Percentiles rank a stretch among this genome's conserved stretches.
Conservation (phyloP, 30 jellyfish, hydroid and myxozoan species). For the Sanderia malayensis region DNA sequence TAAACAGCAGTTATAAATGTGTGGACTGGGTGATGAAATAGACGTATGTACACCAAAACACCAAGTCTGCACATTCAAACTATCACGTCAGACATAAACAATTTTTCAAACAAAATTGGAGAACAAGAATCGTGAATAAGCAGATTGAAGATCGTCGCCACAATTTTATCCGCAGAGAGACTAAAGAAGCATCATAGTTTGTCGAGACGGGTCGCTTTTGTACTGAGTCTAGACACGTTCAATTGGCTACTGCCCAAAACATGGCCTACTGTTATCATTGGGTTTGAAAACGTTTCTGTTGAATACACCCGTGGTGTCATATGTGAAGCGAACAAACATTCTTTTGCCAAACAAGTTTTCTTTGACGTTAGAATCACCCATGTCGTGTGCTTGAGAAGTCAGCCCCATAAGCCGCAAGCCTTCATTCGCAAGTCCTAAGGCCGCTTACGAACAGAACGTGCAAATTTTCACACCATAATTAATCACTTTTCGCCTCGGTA, state of each 20-base stretch:
- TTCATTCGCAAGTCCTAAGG: no score
- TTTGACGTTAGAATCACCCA: neutral
- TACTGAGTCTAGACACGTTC: neutral
- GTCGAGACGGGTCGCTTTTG: constrained; percentile 6
- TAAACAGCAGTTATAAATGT: neutral
- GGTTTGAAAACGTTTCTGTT: neutral
- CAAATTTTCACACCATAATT: no score
- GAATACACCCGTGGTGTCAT: constrained; percentile 1
- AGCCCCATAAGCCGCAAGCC: no score
- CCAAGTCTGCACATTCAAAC: neutral
- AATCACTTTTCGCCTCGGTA: no score
- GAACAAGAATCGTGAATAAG: neutral
- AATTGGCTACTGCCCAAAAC: neutral
- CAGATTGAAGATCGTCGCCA: constrained; percentile 3
- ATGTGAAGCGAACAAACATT: neutral
- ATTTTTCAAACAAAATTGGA: neutral
- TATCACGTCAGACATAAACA: neutral
- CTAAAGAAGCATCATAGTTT: neutral
- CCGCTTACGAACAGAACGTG: no score
- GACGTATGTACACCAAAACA: neutral
- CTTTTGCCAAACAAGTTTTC: neutral
- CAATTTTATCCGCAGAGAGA: neutral
- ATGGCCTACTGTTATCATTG: neutral
- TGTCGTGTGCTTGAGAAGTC: no score
- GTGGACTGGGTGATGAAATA: neutral